A percentile compares a stretch with the other conserved stretches of the same genome.
Conservation (phyloP, 35 echinoderm and acorn worm species). For the Apostichopus californicus region DNA sequence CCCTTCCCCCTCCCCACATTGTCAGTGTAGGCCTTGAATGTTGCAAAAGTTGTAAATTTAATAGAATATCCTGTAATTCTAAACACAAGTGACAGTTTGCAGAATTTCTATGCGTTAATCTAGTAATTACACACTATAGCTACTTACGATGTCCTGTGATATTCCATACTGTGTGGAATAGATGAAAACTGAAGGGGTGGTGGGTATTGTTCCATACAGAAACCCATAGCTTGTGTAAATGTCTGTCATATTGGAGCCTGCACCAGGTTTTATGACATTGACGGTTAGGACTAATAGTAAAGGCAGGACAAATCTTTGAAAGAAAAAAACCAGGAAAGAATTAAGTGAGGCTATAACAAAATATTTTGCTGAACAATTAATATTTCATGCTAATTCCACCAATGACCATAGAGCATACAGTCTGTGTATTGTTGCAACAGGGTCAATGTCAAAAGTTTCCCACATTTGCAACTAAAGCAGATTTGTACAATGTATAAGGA, state of each 20-base stretch:
- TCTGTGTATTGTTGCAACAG: too few relatives aligned
- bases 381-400: background rate
- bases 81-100: too few relatives aligned
- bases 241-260: constrained; percentile 60
- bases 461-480: too few relatives aligned
- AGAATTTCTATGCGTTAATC: too few relatives aligned
- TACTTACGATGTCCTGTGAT: constrained; percentile 68
- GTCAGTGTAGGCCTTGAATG: too few relatives aligned
- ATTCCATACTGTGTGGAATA: constrained; percentile 77
- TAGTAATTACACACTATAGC: too few relatives aligned
- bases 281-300: constrained; percentile 63
- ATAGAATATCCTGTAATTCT: too few relatives aligned
- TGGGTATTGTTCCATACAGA: constrained; percentile 80
- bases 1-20: too few relatives aligned
- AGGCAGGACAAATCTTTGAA: constrained; percentile 69
- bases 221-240: constrained; percentile 75
- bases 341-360: background rate
- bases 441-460: too few relatives aligned
- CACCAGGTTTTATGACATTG: constrained; percentile 63
- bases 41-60: too few relatives aligned
- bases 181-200: constrained; percentile 77
- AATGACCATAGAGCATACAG: too few relatives aligned
- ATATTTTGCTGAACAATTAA: background rate
- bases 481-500: too few relatives aligned
- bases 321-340: background rate